Base-by-base conservation (phyloP, 2,113 vertebrate genomes). In the Tringa solitaria region DNA sequence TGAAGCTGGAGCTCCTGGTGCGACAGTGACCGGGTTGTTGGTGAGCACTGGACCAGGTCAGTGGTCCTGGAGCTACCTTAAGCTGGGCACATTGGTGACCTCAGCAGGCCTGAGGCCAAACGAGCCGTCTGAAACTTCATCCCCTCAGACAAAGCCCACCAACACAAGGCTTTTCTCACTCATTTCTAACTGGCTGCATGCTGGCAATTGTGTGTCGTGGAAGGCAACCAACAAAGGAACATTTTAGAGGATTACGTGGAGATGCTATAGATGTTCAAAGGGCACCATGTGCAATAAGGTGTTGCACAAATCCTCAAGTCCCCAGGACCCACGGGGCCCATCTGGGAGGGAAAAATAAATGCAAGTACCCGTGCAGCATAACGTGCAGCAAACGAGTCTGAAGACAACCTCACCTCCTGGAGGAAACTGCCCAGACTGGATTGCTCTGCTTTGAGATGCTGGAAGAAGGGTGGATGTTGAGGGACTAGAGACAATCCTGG, bases 1-100 rank as follows among this genome's bases (percentile, higher is more conserved):
- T 12, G 61, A 57, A 91, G 70, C 74, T 33, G 51, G 78, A 59
- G 93, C 87, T 94, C n/a, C 87, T 28, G 81, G 26, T 73, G 69
- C 69, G 57, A 12, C 14, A 1, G 14, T 6, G 22, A 12, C 41
- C 43, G 35, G 53, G 81, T 50, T 59, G 69, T 72, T 16, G 69
- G 69, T 2, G 17, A 46, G 51, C 51, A 11, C 35, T 17, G 84
- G 46, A 28, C 14, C 14, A 14, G 39, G 27, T 35, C 87, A 73
- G 21, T 10, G 27, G 23, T 37, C 59, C 89, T 43, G 43, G 35
- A 57, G 28, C 7, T 57, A 51, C 17, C 54, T 35, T 50, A 51
- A 13, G 21, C 48, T 26, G 53, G 84, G 19, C 41, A 60, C 48
- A 65, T 28, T 7, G 39, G 32, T 79, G 83, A 70, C 45, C 51